Evolutionary conservation across 1,140 invertebrate genomes (phyloP), one percentile per base, ranked within the genome.

Genomic region (Geopemphigus sp.): DNA sequence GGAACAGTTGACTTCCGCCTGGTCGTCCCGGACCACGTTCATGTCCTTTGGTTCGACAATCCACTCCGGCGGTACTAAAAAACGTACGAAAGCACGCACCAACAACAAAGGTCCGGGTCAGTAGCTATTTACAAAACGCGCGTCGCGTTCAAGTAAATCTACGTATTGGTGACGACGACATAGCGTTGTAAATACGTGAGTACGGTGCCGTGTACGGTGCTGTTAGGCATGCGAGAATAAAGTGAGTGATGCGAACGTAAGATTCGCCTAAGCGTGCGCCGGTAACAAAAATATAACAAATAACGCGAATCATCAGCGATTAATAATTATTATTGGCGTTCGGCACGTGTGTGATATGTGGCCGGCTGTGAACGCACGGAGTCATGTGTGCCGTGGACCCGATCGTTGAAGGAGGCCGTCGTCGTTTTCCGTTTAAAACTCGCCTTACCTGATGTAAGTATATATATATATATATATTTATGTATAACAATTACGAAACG

Each of bases 61-160:
- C 88, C 89, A 90, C 26, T 85, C 84, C n/a, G 89, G 89, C 17
- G 88, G 88, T 68, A 90, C 89, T 90, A 72, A 72, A 76, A 24
- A n/a, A 1, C 39, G 8, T n/a, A 39, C 32, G 32, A 39, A 4
- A 39, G 3, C 32, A 39, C 32, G 32, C 3, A 39, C 32, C 3
- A 39, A 39, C 32, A 39, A 39, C 8, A 39, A 39, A 4, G 8
- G 3, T 39, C 8, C n/a, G n/a, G n/a, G 32, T 39, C 32, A 39
- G 32, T 39, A 39, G n/a, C n/a, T n/a, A n/a, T n/a, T n/a, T n/a
- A n/a, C n/a, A n/a, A n/a, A n/a, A n/a, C n/a, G n/a, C n/a, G n/a
- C n/a, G n/a, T n/a, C n/a, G n/a, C n/a, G n/a, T n/a, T n/a, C n/a
- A n/a, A n/a, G n/a, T n/a, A n/a, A n/a, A n/a, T n/a, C n/a, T n/a